Evolutionary conservation across 2,113 vertebrate genomes (phyloP).

Genomic region (Gnathonemus echidnorhynchus): DNA sequence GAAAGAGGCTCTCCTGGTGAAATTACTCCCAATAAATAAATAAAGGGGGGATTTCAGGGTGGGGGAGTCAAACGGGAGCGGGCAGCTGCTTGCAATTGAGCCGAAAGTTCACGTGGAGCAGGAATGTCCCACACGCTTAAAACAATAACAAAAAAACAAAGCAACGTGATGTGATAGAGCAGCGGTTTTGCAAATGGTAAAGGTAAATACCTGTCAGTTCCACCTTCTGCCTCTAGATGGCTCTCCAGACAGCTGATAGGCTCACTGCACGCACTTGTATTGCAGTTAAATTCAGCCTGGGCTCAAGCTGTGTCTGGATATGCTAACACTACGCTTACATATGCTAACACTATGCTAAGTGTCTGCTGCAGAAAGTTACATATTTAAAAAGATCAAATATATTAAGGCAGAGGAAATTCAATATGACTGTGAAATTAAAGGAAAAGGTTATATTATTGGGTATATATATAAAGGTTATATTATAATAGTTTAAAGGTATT

Average conservation of each 20-base stretch:
- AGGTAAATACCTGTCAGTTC: slow-evolving; percentile 1
- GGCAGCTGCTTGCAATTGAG: slow-evolving; percentile 48
- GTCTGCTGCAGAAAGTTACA: background rate
- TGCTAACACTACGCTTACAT: background rate
- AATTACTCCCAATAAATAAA: slow-evolving; percentile 44
- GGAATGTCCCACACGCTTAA: slow-evolving; percentile 36
- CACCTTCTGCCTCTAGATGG: slow-evolving; percentile 30
- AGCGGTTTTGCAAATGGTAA: background rate
- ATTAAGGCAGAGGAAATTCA: slow-evolving; percentile 9
- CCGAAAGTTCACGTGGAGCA: slow-evolving; percentile 29
- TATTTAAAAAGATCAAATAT: slow-evolving; percentile 11
- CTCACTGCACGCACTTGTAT: background rate
- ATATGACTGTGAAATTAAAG: background rate
- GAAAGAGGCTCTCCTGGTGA: slow-evolving; percentile 38
- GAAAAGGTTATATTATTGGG: background rate
- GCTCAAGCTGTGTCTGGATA: background rate
- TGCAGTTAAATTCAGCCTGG: background rate
- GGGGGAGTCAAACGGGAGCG: slow-evolving; percentile 35
- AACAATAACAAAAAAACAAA: slow-evolving; percentile 34
- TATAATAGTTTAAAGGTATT: background rate
- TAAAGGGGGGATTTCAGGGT: slow-evolving; percentile 30
- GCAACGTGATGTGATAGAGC: slow-evolving; percentile 32
- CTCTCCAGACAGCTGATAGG: slow-evolving; percentile 22
- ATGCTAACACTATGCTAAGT: background rate
- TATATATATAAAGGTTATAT: background rate